A percentile compares a stretch with the other conserved stretches of the same genome.
Conservation (phyloP, 2,888 invertebrate genomes). For the Trachelus troglodyta region DNA sequence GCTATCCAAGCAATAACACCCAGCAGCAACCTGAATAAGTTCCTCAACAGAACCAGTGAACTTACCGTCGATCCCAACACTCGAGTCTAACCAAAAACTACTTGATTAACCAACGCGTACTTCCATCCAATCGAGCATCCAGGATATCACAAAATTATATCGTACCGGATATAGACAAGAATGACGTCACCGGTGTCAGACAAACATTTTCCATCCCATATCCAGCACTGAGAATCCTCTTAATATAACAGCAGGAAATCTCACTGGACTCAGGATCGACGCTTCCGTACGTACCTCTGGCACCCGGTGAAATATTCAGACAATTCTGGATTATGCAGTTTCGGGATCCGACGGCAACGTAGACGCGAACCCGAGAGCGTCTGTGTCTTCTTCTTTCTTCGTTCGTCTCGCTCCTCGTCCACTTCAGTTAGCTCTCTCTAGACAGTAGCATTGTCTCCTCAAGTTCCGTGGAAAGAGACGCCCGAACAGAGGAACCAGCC, state of each 20-base stretch:
- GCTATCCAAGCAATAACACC: not conserved
- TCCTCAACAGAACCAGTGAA: not conserved
- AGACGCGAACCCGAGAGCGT: not conserved
- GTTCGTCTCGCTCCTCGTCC: not conserved
- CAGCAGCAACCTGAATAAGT: not conserved
- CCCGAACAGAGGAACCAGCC: not conserved
- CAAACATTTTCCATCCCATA: not conserved
- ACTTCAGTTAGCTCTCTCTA: not conserved
- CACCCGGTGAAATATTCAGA: not conserved
- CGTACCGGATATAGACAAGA: not conserved
- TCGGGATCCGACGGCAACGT: not conserved
- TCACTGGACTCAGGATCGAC: not conserved
- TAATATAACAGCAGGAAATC: not conserved
- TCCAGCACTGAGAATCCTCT: not conserved
- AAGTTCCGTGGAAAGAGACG: not conserved
- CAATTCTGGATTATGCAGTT: not conserved
- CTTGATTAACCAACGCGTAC: too few relatives aligned
- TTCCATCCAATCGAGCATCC: not conserved
- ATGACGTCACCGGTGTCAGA: not conserved
- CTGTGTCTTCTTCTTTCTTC: not conserved
- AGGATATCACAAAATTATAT: not conserved
- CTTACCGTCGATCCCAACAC: not conserved
- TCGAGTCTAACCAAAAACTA: not conserved
- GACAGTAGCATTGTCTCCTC: not conserved
- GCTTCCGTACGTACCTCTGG: not conserved